phyloP scores from a whole-genome alignment of 2,888 invertebrate genomes.

The Trachelus tabidus region DNA sequence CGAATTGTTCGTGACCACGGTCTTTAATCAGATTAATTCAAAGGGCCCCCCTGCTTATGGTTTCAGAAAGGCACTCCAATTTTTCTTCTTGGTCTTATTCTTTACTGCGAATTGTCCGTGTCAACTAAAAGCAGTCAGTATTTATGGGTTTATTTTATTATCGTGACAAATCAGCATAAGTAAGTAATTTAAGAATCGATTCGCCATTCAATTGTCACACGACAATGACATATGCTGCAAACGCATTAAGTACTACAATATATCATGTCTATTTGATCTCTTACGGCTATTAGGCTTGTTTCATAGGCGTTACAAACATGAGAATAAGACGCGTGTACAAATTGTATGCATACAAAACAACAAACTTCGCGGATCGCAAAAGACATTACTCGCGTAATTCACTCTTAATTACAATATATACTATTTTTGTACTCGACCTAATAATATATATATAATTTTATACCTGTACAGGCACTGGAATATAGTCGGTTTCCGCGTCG shows the following conservation, averaged over 20 bases:
- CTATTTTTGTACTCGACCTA: slow-evolving; percentile 47
- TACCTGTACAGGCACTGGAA: slow-evolving; percentile 21
- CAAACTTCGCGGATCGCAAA: background rate
- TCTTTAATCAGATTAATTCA: background rate
- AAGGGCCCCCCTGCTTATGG: background rate
- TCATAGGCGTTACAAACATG: background rate
- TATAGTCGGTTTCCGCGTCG: background rate
- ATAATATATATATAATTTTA: slow-evolving; percentile 29
- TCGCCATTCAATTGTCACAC: background rate
- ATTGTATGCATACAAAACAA: background rate
- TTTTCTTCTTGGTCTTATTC: background rate
- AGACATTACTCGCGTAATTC: background rate
- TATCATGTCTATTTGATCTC: background rate
- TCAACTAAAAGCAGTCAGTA: background rate
- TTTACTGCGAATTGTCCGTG: background rate
- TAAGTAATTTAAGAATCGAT: background rate
- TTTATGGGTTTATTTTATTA: background rate
- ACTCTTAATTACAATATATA: background rate
- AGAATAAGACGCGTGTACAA: background rate
- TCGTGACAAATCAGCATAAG: background rate
- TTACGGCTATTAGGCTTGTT: background rate
- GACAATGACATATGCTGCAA: background rate
- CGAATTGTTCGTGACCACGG: background rate
- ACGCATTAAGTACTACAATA: background rate
- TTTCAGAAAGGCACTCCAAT: background rate